These are phyloP conservation scores for Machaerirhynchus nigripectus DNA, from an alignment of 2,113 vertebrate species.

Conservation along the genomic window DNA sequence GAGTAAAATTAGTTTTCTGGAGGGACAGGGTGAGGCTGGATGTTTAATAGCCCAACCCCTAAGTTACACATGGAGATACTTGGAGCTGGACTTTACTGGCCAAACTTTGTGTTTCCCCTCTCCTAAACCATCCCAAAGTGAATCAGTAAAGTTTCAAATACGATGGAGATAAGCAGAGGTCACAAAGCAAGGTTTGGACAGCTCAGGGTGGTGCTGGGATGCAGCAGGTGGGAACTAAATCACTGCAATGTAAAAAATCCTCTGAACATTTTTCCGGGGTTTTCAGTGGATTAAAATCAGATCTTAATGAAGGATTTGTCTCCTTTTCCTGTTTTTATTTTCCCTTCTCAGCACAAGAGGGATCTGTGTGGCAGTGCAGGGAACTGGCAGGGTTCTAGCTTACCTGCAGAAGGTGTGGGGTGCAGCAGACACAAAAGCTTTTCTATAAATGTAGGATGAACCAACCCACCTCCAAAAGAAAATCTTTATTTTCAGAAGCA, in stretches of 20 bases:
- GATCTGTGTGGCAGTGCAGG: background rate
- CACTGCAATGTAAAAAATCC: background rate
- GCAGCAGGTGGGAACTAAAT: background rate
- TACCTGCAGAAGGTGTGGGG: background rate
- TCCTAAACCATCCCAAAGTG: background rate
- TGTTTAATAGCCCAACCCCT: background rate
- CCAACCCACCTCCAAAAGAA: background rate
- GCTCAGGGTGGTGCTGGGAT: background rate
- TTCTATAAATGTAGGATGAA: background rate
- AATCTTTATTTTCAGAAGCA: background rate
- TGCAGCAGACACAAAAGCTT: background rate
- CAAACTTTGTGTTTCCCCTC: background rate
- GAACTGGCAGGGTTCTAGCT: background rate
- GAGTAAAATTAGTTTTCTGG: constrained; percentile 52
- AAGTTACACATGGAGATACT: background rate
- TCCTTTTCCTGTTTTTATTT: background rate
- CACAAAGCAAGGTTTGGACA: background rate
- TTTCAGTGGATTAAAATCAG: background rate
- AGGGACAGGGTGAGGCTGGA: constrained; percentile 15
- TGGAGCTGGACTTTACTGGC: background rate
- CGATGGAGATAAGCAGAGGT: fast-evolving
- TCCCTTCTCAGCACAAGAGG: background rate
- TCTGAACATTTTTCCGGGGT: background rate
- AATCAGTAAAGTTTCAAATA: background rate
- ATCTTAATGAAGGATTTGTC: background rate